phyloP scores from a whole-genome alignment of 92 coral and sea anemone species.

The Porites divaricata region DNA sequence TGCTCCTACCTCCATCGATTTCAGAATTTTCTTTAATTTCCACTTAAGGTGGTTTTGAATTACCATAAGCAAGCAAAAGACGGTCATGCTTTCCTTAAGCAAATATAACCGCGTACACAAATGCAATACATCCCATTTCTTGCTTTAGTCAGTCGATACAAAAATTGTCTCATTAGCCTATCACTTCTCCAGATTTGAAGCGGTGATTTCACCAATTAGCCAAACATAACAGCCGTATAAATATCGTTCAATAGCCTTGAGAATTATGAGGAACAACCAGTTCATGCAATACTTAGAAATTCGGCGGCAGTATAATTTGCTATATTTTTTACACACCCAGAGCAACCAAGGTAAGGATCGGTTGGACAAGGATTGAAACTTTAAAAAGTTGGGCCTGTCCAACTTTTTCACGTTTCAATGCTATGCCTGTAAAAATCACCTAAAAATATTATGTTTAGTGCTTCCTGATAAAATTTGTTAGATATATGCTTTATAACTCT shows the following conservation, averaged over 20 bases:
- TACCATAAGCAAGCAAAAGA: conserved; percentile 1
- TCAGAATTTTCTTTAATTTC: not conserved
- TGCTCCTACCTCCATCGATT: not conserved
- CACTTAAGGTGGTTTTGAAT: not conserved
- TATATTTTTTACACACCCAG: not conserved
- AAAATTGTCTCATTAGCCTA: not conserved
- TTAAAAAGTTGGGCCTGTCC: no score
- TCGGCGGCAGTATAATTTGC: not conserved
- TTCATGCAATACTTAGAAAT: not conserved
- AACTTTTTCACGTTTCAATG: no score
- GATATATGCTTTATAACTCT: no score
- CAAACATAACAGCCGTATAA: conserved; percentile 20
- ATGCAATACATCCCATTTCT: not conserved
- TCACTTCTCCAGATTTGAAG: conserved; percentile 6
- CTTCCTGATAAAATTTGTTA: no score
- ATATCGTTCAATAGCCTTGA: conserved; percentile 1
- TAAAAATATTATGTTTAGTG: no score
- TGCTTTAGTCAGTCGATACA: not conserved
- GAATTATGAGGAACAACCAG: not conserved
- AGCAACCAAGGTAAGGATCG: conserved; percentile 20
- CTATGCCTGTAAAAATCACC: no score
- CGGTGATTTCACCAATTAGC: conserved; percentile 18
- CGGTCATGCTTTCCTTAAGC: not conserved
- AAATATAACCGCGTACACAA: not conserved
- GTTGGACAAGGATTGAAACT: no score